Evolutionary conservation across 1,140 invertebrate species (phyloP), one percentile per base, ranked within the genome.

Genomic region (Drosophila suzukii): DNA sequence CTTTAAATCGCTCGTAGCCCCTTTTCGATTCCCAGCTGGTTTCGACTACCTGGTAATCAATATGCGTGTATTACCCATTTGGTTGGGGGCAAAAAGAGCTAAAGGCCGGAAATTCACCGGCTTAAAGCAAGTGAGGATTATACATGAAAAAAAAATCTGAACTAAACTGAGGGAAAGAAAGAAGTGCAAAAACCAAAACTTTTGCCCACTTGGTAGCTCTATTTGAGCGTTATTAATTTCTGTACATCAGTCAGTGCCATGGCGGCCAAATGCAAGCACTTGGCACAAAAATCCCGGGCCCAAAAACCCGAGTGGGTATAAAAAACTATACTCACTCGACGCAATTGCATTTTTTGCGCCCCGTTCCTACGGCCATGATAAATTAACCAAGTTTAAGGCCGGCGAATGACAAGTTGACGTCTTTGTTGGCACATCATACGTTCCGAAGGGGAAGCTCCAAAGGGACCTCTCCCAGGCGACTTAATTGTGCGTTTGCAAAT

Each of bases 221-320:
- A 86, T 81, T 85, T 86, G 82, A 86, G 81, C 81, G 82, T 86
- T 78, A 86, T 86, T 85, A 85, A 85, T 85, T 86, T 78, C 68
- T 41, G 78, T 57, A 74, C 82, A 85, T 85, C 82, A 81, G 67
- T 85, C 73, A 79, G 63, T 70, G 82, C 49, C 74, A 46, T 30
- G 54, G 43, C 55, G 59, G 54, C 78, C 59, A 77, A 85, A 61
- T 63, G 66, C 77, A 76, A 84, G 63, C 65, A 63, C 81, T 83
- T 84, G 76, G 71, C 76, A 54, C 80, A 57, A 20, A 47, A 56
- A 13, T 54, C 24, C 50, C 61, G 50, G 6, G 6, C 49, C 24
- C 50, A 46, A 32, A 36, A 62, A 54, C 53, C 67, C 51, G 39
- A 61, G 36, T 11, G 47, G 7, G 24, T 49, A 11, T 8, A 54